These are phyloP conservation scores for Thalpophila matura DNA, from an alignment of 2,888 invertebrate genomes.

Conservation along the genomic window DNA sequence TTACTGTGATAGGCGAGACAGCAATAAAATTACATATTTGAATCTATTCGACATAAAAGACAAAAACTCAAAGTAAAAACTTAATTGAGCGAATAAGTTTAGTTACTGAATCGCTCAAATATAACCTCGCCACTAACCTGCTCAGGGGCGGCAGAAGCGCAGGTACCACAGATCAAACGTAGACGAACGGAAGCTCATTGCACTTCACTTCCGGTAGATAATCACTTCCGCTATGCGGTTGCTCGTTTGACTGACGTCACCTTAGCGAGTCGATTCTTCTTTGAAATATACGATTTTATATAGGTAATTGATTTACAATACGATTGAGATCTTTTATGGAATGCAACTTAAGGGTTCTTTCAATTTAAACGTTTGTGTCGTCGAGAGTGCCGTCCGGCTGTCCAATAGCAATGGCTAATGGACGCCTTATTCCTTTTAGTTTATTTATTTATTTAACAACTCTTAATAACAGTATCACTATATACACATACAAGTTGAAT, in stretches of 20 bases:
- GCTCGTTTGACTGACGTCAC: constrained; percentile 51
- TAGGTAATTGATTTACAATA: background rate
- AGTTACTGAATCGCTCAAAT: constrained; percentile 12
- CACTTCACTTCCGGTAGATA: constrained; percentile 75
- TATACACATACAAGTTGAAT: no score
- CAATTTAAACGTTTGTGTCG: no score
- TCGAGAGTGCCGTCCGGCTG: no score
- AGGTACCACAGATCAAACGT: constrained; percentile 47
- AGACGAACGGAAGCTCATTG: constrained; percentile 68
- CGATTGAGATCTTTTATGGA: background rate
- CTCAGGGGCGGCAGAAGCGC: constrained; percentile 16
- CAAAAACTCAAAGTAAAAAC: constrained; percentile 1
- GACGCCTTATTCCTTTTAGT: no score
- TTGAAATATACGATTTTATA: constrained; percentile 19
- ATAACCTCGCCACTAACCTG: constrained; percentile 17
- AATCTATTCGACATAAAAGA: no score
- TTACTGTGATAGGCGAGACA: no score
- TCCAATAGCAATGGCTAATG: no score
- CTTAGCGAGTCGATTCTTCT: constrained; percentile 27
- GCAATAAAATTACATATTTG: no score
- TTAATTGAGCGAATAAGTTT: background rate
- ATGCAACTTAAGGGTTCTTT: no score
- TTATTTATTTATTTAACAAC: no score
- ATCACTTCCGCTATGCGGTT: constrained; percentile 74
- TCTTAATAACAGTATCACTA: no score